A percentile compares a stretch with the other conserved stretches of the same genome.
phyloP scores from a whole-genome alignment of 1,140 invertebrate genomes.

The Drosophila auraria region DNA sequence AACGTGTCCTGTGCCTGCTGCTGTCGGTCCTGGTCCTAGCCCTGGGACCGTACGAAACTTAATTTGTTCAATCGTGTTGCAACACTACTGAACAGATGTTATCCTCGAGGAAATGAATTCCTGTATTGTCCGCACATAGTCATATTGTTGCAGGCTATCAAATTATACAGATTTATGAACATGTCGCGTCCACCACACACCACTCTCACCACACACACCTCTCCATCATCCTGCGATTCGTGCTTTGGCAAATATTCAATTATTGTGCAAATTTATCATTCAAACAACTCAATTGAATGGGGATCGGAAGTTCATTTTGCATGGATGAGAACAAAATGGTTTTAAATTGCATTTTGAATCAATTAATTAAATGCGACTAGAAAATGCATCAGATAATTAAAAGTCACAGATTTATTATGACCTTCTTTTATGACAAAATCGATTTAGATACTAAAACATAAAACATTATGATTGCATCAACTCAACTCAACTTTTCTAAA shows the following conservation, averaged over 20 bases:
- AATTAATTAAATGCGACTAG: no score
- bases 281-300: slow-evolving; percentile 27
- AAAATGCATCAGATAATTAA: no score
- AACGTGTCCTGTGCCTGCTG: slow-evolving; percentile 31
- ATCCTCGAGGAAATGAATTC: slow-evolving; percentile 71
- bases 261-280: slow-evolving; percentile 64
- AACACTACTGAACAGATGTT: slow-evolving; percentile 74
- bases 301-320: slow-evolving; percentile 60
- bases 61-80: slow-evolving; percentile 72
- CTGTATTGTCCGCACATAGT: slow-evolving; percentile 40
- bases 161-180: slow-evolving; percentile 38
- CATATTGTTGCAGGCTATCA: slow-evolving; percentile 23
- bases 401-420: no score
- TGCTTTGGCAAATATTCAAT: slow-evolving; percentile 55
- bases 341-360: slow-evolving; percentile 10
- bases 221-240: background rate
- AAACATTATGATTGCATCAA: no score
- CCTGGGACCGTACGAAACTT: slow-evolving; percentile 36
- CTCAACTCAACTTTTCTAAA: no score
- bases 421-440: no score
- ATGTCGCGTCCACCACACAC: background rate
- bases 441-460: no score
- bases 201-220: background rate
- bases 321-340: slow-evolving; percentile 23
- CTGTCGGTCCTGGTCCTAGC: background rate